These are phyloP conservation scores for Dipodomys merriami DNA, from an alignment of 2,113 vertebrate genomes.

Conservation along the genomic window DNA sequence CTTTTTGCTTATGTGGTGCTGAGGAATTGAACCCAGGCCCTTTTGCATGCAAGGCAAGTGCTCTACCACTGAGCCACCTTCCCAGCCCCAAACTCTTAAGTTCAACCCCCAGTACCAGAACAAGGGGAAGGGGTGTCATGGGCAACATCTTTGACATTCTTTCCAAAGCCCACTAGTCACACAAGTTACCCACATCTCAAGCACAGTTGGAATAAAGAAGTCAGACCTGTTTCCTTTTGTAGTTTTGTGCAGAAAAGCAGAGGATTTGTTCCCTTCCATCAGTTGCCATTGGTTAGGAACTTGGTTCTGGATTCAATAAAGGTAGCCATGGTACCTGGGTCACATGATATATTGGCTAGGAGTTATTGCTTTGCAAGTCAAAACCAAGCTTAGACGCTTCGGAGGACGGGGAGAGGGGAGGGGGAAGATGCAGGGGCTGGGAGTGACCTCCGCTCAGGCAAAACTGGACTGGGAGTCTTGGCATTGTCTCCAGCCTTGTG, in stretches of 20 bases:
- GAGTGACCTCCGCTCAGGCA: not conserved
- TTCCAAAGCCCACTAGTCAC: not conserved
- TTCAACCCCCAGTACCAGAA: too few relatives aligned
- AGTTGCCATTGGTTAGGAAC: constrained; percentile 16
- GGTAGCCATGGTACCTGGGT: constrained; percentile 43
- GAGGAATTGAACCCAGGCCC: too few relatives aligned
- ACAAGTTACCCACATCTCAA: not conserved
- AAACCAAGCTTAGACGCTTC: constrained; percentile 21
- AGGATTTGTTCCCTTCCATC: constrained; percentile 12
- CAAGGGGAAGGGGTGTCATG: not conserved
- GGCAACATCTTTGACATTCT: not conserved
- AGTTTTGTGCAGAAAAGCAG: not conserved
- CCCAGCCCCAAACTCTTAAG: too few relatives aligned
- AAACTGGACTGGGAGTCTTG: not conserved
- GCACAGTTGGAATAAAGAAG: not conserved
- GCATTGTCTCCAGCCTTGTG: not conserved
- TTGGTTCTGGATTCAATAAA: constrained; percentile 30
- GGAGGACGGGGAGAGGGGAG: not conserved
- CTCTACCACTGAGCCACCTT: too few relatives aligned
- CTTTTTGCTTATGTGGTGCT: too few relatives aligned
- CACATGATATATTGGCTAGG: constrained; percentile 27
- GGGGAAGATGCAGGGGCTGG: not conserved
- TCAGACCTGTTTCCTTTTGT: not conserved
- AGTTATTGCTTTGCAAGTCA: constrained; percentile 34
- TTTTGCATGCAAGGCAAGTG: too few relatives aligned